Evolutionary conservation across 2,113 vertebrate species (phyloP), one percentile per base, ranked within the genome.

Genomic region (Pampusana beccarii): DNA sequence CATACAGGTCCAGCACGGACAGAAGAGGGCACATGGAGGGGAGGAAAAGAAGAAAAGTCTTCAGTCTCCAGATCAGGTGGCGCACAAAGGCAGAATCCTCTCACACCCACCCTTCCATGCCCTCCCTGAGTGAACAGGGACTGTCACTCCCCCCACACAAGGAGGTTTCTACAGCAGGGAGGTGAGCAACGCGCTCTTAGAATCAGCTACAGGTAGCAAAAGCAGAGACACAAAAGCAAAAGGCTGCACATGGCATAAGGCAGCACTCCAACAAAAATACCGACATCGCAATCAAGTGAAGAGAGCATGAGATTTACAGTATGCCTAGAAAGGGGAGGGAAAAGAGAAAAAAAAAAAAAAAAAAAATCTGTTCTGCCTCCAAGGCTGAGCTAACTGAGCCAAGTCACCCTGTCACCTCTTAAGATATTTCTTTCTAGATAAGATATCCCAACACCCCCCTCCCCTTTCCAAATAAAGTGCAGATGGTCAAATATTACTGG

Each of bases 381-480:
- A 92, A 95, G 91, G 90, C 88, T 88, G 73, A 95, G 89, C 93
- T 91, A 92, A 97, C 91, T 7, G 67, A 94, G 82, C 86, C 88
- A 92, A 92, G 80, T 87, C 16, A 92, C 93, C 90, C 92, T 92
- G 87, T 93, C 12, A 12, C 86, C 92, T 97, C 94, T 95, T 95
- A 96, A 96, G 95, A 93, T 92, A 88, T 62, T 96, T 88, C 92
- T 94, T 96, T 94, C 92, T 90, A 51, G 77, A 93, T 89, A 95
- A 79, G 92, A 90, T 84, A 91, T 56, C 83, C 38, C 66, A 80
- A 21, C 74, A 90, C 57, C 75, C 70, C 89, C 91, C 87, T 84
- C 83, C 95, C 88, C 92, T 88, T 96, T 97, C 94, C 97, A 94
- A 93, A 97, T 98, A 98, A 98, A 98, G 98, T 98, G 98, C 98